Conservation (phyloP, 2,797 vertebrate genomes). For the Xenops minutus region DNA sequence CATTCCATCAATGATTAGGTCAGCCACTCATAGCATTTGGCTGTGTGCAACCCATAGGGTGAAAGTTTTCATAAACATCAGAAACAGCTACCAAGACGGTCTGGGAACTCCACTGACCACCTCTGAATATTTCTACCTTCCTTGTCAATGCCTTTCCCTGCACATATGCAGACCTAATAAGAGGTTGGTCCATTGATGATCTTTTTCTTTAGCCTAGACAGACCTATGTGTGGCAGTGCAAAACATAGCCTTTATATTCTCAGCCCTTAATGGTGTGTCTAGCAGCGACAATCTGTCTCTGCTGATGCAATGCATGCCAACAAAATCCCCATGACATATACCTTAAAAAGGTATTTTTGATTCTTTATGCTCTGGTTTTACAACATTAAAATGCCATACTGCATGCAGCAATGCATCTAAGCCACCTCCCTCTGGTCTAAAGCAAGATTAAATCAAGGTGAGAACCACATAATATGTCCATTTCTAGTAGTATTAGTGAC, state of each 20-base stretch:
- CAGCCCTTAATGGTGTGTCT: not conserved
- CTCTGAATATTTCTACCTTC: not conserved
- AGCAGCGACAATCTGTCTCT: not conserved
- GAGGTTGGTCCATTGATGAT: not conserved
- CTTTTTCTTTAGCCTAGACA: not conserved
- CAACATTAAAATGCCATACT: not conserved
- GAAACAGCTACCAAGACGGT: not conserved
- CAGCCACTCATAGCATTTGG: not conserved
- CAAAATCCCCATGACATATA: not conserved
- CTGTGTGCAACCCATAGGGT: not conserved
- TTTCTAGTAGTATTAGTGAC: not conserved
- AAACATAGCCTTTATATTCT: not conserved
- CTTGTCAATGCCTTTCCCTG: not conserved
- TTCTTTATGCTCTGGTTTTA: not conserved
- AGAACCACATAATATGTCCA: not conserved
- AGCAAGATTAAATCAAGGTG: not conserved
- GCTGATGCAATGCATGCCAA: not conserved
- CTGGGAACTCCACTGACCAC: not conserved
- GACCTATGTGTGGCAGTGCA: not conserved
- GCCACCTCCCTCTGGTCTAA: not conserved
- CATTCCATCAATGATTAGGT: not conserved
- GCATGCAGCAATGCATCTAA: not conserved
- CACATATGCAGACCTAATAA: not conserved
- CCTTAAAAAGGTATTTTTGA: not conserved
- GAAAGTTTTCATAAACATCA: not conserved